Conservation (phyloP, 2,113 vertebrate species). For the Cyphomyrus plagiostoma region DNA sequence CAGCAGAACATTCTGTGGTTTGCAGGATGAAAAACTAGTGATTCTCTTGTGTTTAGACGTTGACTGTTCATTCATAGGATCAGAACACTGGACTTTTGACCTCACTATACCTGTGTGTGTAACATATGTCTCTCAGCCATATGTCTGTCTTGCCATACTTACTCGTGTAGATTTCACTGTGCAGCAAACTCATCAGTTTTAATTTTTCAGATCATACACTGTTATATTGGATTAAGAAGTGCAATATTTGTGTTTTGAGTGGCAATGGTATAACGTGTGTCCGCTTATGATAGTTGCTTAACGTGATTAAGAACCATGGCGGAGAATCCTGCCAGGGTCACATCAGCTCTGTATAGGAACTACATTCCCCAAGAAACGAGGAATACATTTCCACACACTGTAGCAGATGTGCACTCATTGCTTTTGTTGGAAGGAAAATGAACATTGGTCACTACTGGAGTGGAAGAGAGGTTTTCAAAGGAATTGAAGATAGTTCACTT, state of each 20-base stretch:
- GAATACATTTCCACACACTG: not conserved
- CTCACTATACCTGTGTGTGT: not conserved
- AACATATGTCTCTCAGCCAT: not conserved
- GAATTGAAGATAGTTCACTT: not conserved
- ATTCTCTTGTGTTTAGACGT: not conserved
- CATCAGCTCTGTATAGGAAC: not conserved
- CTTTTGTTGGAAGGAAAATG: not conserved
- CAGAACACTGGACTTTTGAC: not conserved
- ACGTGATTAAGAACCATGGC: not conserved
- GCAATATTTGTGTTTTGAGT: conserved; percentile 19
- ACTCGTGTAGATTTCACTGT: not conserved
- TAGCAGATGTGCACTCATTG: not conserved
- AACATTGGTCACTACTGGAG: not conserved
- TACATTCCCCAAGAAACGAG: not conserved
- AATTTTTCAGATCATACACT: not conserved
- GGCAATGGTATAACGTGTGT: not conserved
- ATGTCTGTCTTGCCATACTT: not conserved
- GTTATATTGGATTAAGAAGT: conserved; percentile 9
- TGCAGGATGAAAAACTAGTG: not conserved
- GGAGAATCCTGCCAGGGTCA: not conserved
- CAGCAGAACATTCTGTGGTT: not conserved
- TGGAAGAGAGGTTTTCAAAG: not conserved
- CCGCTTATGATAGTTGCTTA: not conserved
- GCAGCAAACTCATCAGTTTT: not conserved
- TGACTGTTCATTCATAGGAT: not conserved